Evolutionary conservation across 2,113 vertebrate genomes (phyloP).

Genomic region (Probosciger aterrimus): DNA sequence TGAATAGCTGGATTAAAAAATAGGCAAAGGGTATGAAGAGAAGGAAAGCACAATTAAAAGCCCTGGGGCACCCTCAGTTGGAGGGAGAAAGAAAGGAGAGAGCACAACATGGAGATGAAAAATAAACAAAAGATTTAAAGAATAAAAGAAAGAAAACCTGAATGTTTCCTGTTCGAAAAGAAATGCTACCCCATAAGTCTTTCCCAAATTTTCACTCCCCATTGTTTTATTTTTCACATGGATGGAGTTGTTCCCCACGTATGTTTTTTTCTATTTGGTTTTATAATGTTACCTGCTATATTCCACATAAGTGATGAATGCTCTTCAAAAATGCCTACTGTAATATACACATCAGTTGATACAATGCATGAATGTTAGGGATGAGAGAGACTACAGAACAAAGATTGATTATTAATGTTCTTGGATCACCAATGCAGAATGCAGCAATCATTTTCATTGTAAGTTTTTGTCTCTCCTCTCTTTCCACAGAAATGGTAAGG

Average conservation of each 20-base stretch:
- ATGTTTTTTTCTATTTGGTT: background rate
- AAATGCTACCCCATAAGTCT: background rate
- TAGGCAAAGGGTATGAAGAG: background rate
- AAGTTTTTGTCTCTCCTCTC: slow-evolving; percentile 25
- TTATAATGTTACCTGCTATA: background rate
- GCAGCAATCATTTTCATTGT: slow-evolving; percentile 2
- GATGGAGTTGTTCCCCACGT: background rate
- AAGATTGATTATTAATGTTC: slow-evolving; percentile 30
- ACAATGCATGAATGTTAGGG: background rate
- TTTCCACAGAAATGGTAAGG: background rate
- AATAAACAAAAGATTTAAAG: background rate
- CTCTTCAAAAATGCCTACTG: background rate
- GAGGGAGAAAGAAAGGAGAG: background rate
- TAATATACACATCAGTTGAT: background rate
- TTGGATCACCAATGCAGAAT: slow-evolving; percentile 22
- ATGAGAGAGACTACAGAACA: background rate
- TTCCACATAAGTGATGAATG: background rate
- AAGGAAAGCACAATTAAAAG: background rate
- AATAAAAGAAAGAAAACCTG: background rate
- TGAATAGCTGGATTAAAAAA: background rate
- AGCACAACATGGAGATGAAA: background rate
- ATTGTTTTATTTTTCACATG: background rate
- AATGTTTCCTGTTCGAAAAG: background rate
- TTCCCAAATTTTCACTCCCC: background rate
- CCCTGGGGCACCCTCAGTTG: background rate